Base-by-base conservation (phyloP, 2,888 invertebrate genomes). In the Notodonta ziczac region DNA sequence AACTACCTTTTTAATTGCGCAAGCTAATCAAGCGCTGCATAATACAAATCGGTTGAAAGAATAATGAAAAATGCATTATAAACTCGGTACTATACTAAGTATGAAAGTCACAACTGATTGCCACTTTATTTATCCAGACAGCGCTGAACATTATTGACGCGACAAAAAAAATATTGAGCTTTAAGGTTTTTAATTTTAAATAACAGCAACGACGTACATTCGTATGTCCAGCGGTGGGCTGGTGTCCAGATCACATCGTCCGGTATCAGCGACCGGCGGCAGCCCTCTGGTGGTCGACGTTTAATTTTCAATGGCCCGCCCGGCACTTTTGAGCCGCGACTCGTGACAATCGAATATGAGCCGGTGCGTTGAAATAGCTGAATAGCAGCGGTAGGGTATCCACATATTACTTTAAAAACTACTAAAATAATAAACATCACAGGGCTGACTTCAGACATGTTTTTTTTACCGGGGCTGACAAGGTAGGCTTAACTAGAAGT, bases 271-370 rank as follows among this genome's bases (percentile, higher is more conserved):
- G 13, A 56, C 40, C 51, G 9, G 4, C 24, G n/a, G 44, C 57
- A 62, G 56, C 58, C 32, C 64, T 60, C 52, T n/a, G 4, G 14
- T 40, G 16, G 40, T 61, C 55, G 12, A 40, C 46, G 62, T 75
- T 64, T 62, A 65, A 65, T 64, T 50, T 56, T 48, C 58, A 57
- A 53, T 62, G 56, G 56, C 50, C 24, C 54, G 56, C 50, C 24
- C 54, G 59, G 61, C 63, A 62, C 66, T 70, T 66, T 63, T 58
- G 63, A 68, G 59, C 63, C 56, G 60, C 61, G 65, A 64, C 60
- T 60, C 61, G 66, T 69, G 66, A 65, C 72, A 66, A 70, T 74
- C 66, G 63, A 65, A 70, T 67, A 70, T 61, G 68, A 67, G 54
- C 61, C 56, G 59, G 55, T 63, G 63, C 57, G 35, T 65, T 62